Percentiles rank a stretch among this genome's conserved stretches.
These are phyloP conservation scores for Sakesphorus luctuosus DNA, from an alignment of 2,113 vertebrate species.

Conservation along the genomic window DNA sequence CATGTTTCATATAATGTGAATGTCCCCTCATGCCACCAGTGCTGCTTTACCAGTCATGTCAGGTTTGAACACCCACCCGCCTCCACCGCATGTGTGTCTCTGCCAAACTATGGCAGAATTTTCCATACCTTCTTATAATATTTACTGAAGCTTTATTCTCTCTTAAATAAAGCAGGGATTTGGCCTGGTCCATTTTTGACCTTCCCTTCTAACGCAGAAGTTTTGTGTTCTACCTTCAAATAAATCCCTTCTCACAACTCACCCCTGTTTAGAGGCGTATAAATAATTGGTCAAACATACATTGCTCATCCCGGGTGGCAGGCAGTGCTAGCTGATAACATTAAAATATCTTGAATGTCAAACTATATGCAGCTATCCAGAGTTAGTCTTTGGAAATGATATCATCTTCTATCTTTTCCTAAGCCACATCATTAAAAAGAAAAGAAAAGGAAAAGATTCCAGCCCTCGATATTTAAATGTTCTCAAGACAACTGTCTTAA, in stretches of 20 bases:
- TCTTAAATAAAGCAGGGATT: background rate
- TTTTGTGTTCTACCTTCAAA: background rate
- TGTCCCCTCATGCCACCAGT: background rate
- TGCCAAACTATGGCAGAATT: background rate
- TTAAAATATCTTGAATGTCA: conserved; percentile 53
- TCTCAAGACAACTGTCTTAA: conserved; percentile 13
- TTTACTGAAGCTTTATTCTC: background rate
- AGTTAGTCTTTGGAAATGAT: conserved; percentile 8
- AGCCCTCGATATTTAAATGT: conserved; percentile 34
- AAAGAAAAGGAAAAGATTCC: conserved; percentile 33
- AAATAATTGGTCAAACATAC: conserved; percentile 43
- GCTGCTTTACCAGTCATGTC: background rate
- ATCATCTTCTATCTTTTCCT: conserved; percentile 16
- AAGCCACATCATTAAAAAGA: conserved; percentile 25
- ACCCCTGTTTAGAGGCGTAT: background rate
- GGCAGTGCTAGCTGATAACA: conserved; percentile 1
- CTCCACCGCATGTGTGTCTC: accelerated
- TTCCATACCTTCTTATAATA: background rate
- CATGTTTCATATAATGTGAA: background rate
- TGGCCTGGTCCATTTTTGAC: background rate
- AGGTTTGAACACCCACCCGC: background rate
- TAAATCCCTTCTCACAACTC: background rate
- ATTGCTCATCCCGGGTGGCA: background rate
- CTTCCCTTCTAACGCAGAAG: background rate
- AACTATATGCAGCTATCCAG: conserved; percentile 7